Conservation (phyloP, 2,113 vertebrate species). For the Tragelaphus buxtoni region DNA sequence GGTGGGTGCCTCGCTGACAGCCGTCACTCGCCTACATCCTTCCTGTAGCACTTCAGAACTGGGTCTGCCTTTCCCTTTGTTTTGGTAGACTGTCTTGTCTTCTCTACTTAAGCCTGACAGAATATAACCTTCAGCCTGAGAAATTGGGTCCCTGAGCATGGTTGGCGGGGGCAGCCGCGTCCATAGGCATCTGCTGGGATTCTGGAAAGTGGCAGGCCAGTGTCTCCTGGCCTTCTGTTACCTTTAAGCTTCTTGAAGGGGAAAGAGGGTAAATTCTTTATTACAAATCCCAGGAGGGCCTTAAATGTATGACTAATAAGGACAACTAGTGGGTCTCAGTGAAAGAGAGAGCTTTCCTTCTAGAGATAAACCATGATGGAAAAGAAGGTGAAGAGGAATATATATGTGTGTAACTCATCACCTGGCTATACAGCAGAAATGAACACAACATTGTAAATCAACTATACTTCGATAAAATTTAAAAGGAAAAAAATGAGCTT, state of each 20-base stretch:
- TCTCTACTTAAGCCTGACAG: background rate
- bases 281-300: background rate
- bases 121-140: background rate
- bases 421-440: background rate
- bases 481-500: background rate
- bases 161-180: background rate
- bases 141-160: background rate
- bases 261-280: conserved; percentile 22
- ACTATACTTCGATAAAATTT: background rate
- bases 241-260: background rate
- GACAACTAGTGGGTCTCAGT: background rate
- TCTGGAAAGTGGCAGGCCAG: background rate
- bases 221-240: background rate
- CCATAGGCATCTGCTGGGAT: background rate
- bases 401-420: background rate
- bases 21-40: background rate
- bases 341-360: background rate
- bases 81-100: background rate
- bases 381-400: background rate
- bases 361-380: background rate
- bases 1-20: conserved; percentile 22
- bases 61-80: background rate
- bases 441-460: background rate
- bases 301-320: background rate
- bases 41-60: background rate